phyloP scores from a whole-genome alignment of 2,113 vertebrate genomes.

The Agapornis roseicollis region DNA sequence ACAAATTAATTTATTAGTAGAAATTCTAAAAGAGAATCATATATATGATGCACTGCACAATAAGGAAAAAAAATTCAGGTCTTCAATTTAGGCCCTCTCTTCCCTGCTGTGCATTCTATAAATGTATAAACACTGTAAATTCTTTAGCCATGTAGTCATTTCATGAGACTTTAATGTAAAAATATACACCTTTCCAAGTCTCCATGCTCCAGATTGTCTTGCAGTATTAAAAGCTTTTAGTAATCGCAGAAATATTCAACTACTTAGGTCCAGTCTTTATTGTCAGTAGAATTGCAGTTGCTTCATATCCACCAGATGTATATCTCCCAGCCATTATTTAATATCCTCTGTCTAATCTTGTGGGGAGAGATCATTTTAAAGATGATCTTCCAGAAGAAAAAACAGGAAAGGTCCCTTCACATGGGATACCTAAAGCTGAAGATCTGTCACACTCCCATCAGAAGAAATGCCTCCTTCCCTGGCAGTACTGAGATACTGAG shows the following conservation, averaged over 20 bases:
- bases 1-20: not conserved
- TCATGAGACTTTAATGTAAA: not conserved
- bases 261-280: not conserved
- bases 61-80: not conserved
- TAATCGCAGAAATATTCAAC: not conserved
- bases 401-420: not conserved
- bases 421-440: not conserved
- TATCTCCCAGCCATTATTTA: not conserved
- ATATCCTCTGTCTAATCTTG: not conserved
- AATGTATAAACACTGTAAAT: not conserved
- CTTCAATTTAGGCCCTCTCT: not conserved
- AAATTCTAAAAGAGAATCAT: not conserved
- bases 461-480: not conserved
- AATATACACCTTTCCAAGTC: not conserved
- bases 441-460: accelerated
- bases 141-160: not conserved
- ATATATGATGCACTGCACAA: not conserved
- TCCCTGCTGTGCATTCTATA: not conserved
- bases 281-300: not conserved
- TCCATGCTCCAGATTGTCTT: not conserved
- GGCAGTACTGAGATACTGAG: accelerated
- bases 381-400: not conserved
- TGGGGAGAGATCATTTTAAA: not conserved
- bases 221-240: not conserved
- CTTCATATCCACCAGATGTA: not conserved